These are phyloP conservation scores for Myotis myotis DNA, from an alignment of 2,797 vertebrate species.

Conservation along the genomic window DNA sequence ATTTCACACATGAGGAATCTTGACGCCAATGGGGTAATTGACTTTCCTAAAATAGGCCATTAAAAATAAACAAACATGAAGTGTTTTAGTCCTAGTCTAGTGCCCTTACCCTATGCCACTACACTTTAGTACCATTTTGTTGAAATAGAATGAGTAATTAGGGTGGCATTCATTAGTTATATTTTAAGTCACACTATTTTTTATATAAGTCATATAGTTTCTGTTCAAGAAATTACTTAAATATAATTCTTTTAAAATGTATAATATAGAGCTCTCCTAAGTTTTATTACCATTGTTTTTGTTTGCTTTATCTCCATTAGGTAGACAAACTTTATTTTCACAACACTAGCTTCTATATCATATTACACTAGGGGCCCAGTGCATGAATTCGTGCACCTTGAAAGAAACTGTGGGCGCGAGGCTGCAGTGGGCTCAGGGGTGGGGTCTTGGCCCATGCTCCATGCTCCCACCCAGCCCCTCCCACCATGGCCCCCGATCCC, in stretches of 20 bases:
- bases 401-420: no score
- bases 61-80: neutral
- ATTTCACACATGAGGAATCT: conserved; percentile 3
- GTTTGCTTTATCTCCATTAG: neutral
- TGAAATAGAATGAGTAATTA: conserved; percentile 12
- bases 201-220: neutral
- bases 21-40: neutral
- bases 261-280: neutral
- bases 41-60: neutral
- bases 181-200: neutral
- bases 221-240: conserved; percentile 3
- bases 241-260: neutral
- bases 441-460: no score
- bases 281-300: neutral
- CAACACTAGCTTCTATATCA: neutral
- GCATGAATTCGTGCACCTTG: no score
- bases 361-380: neutral
- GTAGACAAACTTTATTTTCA: neutral
- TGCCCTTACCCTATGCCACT: neutral
- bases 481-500: no score
- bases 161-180: neutral
- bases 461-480: no score
- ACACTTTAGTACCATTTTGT: neutral
- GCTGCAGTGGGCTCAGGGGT: no score
- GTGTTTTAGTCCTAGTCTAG: neutral